These are phyloP conservation scores for Stenodera caucasica DNA, from an alignment of 2,888 invertebrate genomes.

Conservation along the genomic window DNA sequence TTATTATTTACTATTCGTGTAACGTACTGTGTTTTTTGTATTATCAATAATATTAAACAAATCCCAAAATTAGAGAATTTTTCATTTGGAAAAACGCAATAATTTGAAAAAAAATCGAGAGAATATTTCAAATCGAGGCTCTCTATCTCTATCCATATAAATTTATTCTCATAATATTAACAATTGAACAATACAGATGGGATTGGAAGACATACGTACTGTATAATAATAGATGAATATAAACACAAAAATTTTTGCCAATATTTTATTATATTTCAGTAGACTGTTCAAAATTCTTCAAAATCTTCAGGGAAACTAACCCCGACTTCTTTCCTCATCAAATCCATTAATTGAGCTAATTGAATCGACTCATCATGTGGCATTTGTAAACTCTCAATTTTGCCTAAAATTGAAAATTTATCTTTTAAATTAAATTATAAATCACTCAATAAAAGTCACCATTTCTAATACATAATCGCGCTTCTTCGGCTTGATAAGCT, in stretches of 20 bases:
- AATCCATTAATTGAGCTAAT: conserved; percentile 72
- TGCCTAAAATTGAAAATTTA: conserved; percentile 57
- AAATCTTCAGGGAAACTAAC: conserved; percentile 39
- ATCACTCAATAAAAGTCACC: conserved; percentile 37
- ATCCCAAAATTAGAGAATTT: neutral
- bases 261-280: no score
- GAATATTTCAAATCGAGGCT: neutral
- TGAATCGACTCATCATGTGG: conserved; percentile 68
- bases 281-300: conserved; percentile 27
- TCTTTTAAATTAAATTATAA: conserved; percentile 35
- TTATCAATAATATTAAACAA: conserved; percentile 28
- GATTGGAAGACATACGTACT: no score
- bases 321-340: conserved; percentile 60
- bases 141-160: neutral
- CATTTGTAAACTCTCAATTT: conserved; percentile 69
- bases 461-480: conserved; percentile 68
- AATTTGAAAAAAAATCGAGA: no score
- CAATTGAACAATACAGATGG: no score
- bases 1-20: conserved; percentile 34
- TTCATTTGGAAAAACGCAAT: neutral
- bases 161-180: no score
- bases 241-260: no score
- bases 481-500: conserved; percentile 77
- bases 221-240: no score
- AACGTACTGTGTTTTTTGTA: conserved; percentile 38